These are phyloP conservation scores for Glomeris maerens DNA, from an alignment of 1,140 invertebrate species.

Conservation along the genomic window DNA sequence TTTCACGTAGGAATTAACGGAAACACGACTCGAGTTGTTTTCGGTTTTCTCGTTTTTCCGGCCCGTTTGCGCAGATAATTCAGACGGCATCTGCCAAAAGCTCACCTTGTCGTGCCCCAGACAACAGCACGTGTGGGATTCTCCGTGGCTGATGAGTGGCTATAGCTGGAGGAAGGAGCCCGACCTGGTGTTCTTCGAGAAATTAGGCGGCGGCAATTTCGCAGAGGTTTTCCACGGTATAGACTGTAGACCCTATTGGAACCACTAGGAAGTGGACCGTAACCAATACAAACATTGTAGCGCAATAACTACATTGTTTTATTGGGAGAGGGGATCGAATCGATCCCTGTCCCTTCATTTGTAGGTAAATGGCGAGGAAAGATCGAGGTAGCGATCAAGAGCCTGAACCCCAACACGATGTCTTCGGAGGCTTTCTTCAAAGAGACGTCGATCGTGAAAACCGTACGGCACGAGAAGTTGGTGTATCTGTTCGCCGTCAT, in stretches of 20 bases:
- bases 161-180: conserved; percentile 86
- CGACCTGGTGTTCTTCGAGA: conserved; percentile 68
- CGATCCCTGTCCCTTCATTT: no score
- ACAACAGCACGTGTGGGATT: conserved; percentile 85
- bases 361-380: conserved; percentile 72
- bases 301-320: conserved; percentile 22
- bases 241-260: no score
- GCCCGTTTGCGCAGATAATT: no score
- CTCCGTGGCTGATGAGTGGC: conserved; percentile 81
- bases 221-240: conserved; percentile 96
- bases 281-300: no score
- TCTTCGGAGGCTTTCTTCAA: conserved; percentile 90
- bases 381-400: conserved; percentile 95
- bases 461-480: conserved; percentile 86
- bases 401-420: conserved; percentile 87
- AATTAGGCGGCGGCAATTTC: conserved; percentile 91
- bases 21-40: no score
- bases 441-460: conserved; percentile 97
- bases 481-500: conserved; percentile 92
- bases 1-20: no score
- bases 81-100: conserved; percentile 88
- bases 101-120: conserved; percentile 81
- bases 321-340: no score
- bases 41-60: no score
- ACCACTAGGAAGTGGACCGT: no score